Evolutionary conservation across 2,888 invertebrate species (phyloP).

Genomic region (Hydrotaea diabolus): DNA sequence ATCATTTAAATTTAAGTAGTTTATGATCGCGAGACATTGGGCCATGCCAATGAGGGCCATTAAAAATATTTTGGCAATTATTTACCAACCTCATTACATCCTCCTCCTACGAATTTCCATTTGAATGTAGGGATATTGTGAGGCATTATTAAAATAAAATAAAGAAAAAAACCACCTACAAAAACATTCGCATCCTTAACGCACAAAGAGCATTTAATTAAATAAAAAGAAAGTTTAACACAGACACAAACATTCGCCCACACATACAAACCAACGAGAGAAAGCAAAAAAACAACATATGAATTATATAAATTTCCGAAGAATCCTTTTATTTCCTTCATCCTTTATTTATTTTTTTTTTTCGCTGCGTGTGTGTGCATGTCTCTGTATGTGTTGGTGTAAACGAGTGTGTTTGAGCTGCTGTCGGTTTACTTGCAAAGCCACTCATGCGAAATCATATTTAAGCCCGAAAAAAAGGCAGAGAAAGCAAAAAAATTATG

Average conservation of each 20-base stretch:
- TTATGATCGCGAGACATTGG: too few species aligned
- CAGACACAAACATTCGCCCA: background rate
- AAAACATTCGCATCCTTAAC: slow-evolving; percentile 30
- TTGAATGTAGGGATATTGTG: background rate
- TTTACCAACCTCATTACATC: too few species aligned
- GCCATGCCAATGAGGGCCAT: too few species aligned
- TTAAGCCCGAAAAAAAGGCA: background rate
- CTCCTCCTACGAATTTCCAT: background rate
- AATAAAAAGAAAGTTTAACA: slow-evolving; percentile 26
- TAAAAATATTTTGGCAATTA: too few species aligned
- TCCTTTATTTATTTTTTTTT: too few species aligned
- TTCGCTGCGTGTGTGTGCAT: too few species aligned
- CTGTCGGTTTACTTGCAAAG: slow-evolving; percentile 4
- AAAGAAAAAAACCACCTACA: slow-evolving; percentile 44
- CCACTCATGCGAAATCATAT: slow-evolving; percentile 2
- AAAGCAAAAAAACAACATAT: background rate
- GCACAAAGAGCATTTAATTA: slow-evolving; percentile 46
- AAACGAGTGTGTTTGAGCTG: background rate
- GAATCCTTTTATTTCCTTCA: slow-evolving; percentile 12
- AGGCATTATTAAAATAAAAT: slow-evolving; percentile 6
- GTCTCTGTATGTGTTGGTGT: background rate
- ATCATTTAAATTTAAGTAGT: too few species aligned
- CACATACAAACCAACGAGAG: background rate
- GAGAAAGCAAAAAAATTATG: background rate
- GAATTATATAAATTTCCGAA: background rate